These are phyloP conservation scores for Lutraria rhynchaena DNA, from an alignment of 1,140 invertebrate genomes.

Conservation along the genomic window DNA sequence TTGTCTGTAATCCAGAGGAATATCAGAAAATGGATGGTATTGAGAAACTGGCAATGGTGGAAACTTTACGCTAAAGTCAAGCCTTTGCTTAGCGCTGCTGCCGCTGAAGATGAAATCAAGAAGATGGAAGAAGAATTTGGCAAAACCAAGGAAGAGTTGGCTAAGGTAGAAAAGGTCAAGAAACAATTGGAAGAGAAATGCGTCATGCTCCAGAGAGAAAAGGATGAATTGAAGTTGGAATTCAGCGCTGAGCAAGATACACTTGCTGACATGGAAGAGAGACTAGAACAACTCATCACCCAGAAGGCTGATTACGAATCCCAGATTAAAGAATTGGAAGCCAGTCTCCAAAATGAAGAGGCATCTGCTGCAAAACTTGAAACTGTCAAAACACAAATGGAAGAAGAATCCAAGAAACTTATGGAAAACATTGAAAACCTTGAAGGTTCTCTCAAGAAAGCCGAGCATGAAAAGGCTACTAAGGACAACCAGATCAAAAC, in stretches of 20 bases:
- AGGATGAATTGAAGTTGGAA: conserved; percentile 91
- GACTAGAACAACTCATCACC: conserved; percentile 93
- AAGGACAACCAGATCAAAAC: conserved; percentile 99
- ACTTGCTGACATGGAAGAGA: conserved; percentile 93
- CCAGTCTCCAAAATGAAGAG: conserved; percentile 96
- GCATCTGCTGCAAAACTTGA: conserved; percentile 94
- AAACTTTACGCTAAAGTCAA: conserved; percentile 99
- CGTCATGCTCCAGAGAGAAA: conserved; percentile 91
- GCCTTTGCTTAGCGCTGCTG: conserved; percentile 98
- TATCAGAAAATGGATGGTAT: conserved; percentile 97
- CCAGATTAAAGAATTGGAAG: conserved; percentile 97
- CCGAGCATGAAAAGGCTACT: conserved; percentile 92
- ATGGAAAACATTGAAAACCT: conserved; percentile 98
- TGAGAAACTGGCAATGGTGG: conserved; percentile 99
- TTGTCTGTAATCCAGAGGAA: conserved; percentile 99
- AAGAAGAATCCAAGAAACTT: conserved; percentile 93
- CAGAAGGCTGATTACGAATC: conserved; percentile 98
- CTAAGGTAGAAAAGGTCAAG: conserved; percentile 95
- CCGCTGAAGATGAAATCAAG: conserved; percentile 98
- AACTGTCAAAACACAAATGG: conserved; percentile 96
- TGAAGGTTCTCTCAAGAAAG: conserved; percentile 93
- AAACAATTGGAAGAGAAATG: conserved; percentile 97
- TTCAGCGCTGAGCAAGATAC: conserved; percentile 87
- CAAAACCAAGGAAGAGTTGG: conserved; percentile 95
- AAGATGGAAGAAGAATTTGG: conserved; percentile 97